Evolutionary conservation across 2,113 vertebrate genomes (phyloP).

Genomic region (Grus americana): DNA sequence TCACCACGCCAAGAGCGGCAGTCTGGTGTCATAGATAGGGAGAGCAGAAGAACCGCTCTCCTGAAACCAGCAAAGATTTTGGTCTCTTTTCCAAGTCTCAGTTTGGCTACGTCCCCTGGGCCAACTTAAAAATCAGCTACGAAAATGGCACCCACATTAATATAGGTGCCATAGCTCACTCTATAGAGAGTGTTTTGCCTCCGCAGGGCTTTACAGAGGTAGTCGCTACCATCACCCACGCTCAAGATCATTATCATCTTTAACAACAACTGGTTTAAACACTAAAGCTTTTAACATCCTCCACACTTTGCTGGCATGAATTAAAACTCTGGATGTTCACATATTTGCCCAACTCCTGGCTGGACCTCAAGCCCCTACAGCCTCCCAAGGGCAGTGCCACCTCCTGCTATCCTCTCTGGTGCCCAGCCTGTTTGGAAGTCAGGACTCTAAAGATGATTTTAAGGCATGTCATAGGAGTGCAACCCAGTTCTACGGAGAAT

Average conservation of each 20-base stretch:
- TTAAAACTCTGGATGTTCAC: background rate
- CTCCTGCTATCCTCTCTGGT: background rate
- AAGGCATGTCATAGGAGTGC: background rate
- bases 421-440: background rate
- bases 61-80: background rate
- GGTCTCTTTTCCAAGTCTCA: background rate
- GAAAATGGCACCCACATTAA: background rate
- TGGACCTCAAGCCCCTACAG: background rate
- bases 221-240: background rate
- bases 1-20: rapidly evolving
- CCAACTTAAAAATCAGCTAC: background rate
- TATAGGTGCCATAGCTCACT: background rate
- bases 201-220: background rate
- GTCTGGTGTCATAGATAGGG: rapidly evolving
- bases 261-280: background rate
- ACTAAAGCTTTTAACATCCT: background rate
- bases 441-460: background rate
- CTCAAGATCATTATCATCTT: background rate
- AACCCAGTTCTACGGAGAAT: background rate
- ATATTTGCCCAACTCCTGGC: background rate
- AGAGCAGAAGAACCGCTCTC: background rate
- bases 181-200: background rate
- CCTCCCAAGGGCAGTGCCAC: background rate
- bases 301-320: background rate
- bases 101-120: background rate